A percentile compares a stretch with the other conserved stretches of the same genome.
These are phyloP conservation scores for Acleris emargana DNA, from an alignment of 2,888 invertebrate genomes.

Conservation along the genomic window DNA sequence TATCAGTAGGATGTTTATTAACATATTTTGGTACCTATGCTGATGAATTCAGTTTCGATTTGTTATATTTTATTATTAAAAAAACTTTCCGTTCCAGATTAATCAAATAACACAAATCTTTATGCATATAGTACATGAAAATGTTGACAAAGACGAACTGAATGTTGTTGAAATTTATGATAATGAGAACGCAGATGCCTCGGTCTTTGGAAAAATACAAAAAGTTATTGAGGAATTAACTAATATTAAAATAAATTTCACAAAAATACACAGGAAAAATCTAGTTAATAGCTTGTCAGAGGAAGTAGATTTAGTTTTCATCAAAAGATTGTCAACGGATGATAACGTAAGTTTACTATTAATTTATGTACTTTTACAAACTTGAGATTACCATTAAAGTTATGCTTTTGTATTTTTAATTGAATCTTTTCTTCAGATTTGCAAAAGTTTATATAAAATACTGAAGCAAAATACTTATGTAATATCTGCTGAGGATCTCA, in stretches of 20 bases:
- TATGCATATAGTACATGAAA: slow-evolving; percentile 53
- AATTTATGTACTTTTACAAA: slow-evolving; percentile 5
- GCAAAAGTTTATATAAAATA: slow-evolving; percentile 42
- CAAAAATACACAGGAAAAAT: slow-evolving; percentile 33
- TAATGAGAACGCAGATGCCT: slow-evolving; percentile 23
- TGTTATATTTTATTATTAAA: background rate
- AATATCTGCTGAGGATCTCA: slow-evolving; percentile 44
- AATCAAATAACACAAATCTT: slow-evolving; percentile 41
- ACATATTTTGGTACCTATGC: background rate
- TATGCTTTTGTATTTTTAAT: background rate
- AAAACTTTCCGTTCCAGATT: slow-evolving; percentile 41
- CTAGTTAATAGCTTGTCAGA: slow-evolving; percentile 33
- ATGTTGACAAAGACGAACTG: slow-evolving; percentile 45
- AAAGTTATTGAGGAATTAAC: slow-evolving; percentile 38
- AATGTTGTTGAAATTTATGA: slow-evolving; percentile 45
- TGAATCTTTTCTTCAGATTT: slow-evolving; percentile 43
- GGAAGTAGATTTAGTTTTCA: slow-evolving; percentile 44
- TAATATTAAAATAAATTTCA: slow-evolving; percentile 39
- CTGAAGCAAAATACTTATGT: slow-evolving; percentile 47
- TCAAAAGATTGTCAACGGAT: slow-evolving; percentile 44
- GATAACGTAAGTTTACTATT: slow-evolving; percentile 44
- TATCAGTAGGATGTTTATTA: no score
- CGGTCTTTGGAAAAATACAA: slow-evolving; percentile 38
- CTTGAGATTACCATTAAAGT: background rate
- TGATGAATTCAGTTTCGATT: background rate